phyloP scores from a whole-genome alignment of 2,113 vertebrate genomes.

The Monopterus albus region DNA sequence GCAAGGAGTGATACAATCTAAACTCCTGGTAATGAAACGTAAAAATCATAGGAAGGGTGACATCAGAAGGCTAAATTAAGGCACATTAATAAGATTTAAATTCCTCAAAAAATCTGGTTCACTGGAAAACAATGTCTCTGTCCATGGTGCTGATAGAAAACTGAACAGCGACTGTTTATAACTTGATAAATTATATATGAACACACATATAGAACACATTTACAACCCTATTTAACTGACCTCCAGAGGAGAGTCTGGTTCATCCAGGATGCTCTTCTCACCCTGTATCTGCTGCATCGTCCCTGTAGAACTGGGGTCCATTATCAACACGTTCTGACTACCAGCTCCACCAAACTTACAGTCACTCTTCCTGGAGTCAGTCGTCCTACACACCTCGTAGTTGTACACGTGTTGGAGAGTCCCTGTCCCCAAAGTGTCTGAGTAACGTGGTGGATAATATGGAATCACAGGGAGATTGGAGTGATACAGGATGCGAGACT shows the following conservation, averaged over 20 bases:
- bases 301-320: constrained; percentile 40
- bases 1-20: too few relatives aligned
- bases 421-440: constrained; percentile 56
- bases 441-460: constrained; percentile 62
- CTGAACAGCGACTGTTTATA: too few relatives aligned
- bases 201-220: too few relatives aligned
- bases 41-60: too few relatives aligned
- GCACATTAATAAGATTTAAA: too few relatives aligned
- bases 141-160: constrained; percentile 6
- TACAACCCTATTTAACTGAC: constrained; percentile 5
- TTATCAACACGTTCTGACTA: constrained; percentile 39
- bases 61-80: too few relatives aligned
- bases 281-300: constrained; percentile 41
- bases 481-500: constrained; percentile 56
- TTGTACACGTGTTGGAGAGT: constrained; percentile 64
- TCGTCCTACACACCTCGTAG: constrained; percentile 57
- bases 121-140: too few relatives aligned
- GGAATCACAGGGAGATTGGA: constrained; percentile 58
- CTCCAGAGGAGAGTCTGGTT: constrained; percentile 40
- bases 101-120: too few relatives aligned
- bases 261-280: constrained; percentile 50
- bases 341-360: constrained; percentile 45
- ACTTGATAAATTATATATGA: too few relatives aligned
- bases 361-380: constrained; percentile 62
- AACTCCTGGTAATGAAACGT: too few relatives aligned